These are phyloP conservation scores for Myotis vivesi DNA, from an alignment of 2,797 vertebrate genomes.

Conservation along the genomic window DNA sequence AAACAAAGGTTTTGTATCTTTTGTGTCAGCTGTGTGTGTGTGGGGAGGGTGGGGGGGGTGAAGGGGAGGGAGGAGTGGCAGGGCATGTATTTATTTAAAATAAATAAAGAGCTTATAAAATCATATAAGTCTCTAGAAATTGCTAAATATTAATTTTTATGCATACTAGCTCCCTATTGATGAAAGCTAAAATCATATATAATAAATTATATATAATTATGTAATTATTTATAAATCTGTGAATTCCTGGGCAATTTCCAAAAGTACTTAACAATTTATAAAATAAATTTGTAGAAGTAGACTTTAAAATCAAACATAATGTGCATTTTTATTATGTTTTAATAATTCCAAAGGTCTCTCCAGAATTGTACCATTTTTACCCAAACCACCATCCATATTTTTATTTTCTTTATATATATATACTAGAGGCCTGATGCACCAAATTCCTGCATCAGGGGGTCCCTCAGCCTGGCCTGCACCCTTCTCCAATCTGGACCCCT, in stretches of 20 bases:
- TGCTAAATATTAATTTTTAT: not conserved
- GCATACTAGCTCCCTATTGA: not conserved
- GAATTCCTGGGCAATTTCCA: not conserved
- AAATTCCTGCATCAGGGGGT: too few species aligned
- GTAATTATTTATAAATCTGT: not conserved
- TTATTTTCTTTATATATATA: too few species aligned
- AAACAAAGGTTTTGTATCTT: not conserved
- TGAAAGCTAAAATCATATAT: not conserved
- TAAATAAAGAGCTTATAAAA: not conserved
- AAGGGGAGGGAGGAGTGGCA: too few species aligned
- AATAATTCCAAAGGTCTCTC: not conserved
- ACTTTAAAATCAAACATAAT: not conserved
- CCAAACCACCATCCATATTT: not conserved
- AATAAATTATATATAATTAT: not conserved
- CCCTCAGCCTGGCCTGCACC: too few species aligned
- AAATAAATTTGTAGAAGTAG: not conserved
- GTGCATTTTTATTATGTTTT: not conserved
- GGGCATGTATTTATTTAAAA: not conserved
- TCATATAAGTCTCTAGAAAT: not conserved
- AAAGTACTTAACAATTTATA: not conserved
- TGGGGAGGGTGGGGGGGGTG: rapidly evolving
- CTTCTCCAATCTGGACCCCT: too few species aligned
- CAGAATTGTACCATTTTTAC: not conserved
- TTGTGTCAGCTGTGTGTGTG: not conserved
- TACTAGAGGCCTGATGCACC: too few species aligned